Percentiles rank a stretch among this genome's conserved stretches.
Conservation (phyloP, 2,888 invertebrate genomes). For the Pandemis corylana region DNA sequence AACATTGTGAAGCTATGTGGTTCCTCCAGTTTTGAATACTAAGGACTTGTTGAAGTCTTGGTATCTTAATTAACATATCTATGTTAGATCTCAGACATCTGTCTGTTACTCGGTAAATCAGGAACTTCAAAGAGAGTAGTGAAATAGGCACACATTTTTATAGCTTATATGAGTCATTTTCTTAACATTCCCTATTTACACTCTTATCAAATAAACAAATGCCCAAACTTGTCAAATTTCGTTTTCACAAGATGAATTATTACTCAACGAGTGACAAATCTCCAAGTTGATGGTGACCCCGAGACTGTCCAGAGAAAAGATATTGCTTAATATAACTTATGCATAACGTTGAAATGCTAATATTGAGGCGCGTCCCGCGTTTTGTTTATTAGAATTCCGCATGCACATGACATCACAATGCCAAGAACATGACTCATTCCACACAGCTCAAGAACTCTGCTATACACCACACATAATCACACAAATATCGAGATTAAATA, state of each 20-base stretch:
- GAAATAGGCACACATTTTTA: too few species aligned
- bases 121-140: too few species aligned
- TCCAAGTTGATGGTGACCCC: slow-evolving; percentile 1
- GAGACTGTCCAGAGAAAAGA: slow-evolving; percentile 15
- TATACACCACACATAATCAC: slow-evolving; percentile 47
- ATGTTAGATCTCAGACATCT: too few species aligned
- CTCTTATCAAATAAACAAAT: slow-evolving; percentile 34
- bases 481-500: slow-evolving; percentile 35
- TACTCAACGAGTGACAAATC: not conserved
- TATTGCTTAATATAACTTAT: slow-evolving; percentile 13
- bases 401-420: slow-evolving; percentile 78
- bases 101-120: too few species aligned
- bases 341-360: slow-evolving; percentile 46
- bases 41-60: too few species aligned
- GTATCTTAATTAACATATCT: too few species aligned
- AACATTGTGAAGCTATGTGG: too few species aligned
- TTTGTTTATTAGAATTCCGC: slow-evolving; percentile 68
- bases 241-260: slow-evolving; percentile 13
- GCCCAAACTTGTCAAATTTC: slow-evolving; percentile 18
- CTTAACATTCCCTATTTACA: slow-evolving; percentile 29
- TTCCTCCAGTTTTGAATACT: too few species aligned
- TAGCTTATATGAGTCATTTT: slow-evolving; percentile 9
- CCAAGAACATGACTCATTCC: slow-evolving; percentile 73
- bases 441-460: slow-evolving; percentile 46
- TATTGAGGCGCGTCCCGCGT: slow-evolving; percentile 51